Conservation (phyloP, 1,140 invertebrate genomes). For the Penaeus indicus region DNA sequence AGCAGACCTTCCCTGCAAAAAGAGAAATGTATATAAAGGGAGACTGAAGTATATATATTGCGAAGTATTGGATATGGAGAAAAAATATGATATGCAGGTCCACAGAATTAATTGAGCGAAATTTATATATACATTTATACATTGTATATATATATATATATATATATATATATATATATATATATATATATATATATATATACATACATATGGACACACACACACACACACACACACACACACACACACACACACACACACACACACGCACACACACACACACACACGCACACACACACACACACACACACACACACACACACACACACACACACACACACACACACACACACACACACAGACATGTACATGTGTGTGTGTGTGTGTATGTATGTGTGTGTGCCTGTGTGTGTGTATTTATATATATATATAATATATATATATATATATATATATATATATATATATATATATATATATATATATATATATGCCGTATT, state of each 20-base stretch:
- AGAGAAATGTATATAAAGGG: too few relatives aligned
- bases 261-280: neutral
- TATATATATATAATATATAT: slow-evolving; percentile 41
- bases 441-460: slow-evolving; percentile 46
- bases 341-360: neutral
- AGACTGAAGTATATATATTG: too few relatives aligned
- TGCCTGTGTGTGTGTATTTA: neutral
- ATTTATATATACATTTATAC: slow-evolving; percentile 19
- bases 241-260: neutral
- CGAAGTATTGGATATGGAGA: too few relatives aligned
- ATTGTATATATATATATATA: slow-evolving; percentile 1
- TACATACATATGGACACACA: slow-evolving; percentile 23
- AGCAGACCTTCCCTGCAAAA: too few relatives aligned
- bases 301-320: neutral
- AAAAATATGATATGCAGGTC: too few relatives aligned
- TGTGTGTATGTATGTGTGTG: slow-evolving; percentile 16
- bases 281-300: too few relatives aligned
- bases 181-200: slow-evolving; percentile 27
- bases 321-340: neutral
- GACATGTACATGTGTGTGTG: slow-evolving; percentile 15
- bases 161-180: slow-evolving; percentile 13
- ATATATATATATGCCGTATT: neutral
- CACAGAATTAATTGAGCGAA: too few relatives aligned
- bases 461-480: slow-evolving; percentile 27
- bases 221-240: neutral